Evolutionary conservation across 2,888 invertebrate species (phyloP).

Genomic region (Callyntrura sp.): DNA sequence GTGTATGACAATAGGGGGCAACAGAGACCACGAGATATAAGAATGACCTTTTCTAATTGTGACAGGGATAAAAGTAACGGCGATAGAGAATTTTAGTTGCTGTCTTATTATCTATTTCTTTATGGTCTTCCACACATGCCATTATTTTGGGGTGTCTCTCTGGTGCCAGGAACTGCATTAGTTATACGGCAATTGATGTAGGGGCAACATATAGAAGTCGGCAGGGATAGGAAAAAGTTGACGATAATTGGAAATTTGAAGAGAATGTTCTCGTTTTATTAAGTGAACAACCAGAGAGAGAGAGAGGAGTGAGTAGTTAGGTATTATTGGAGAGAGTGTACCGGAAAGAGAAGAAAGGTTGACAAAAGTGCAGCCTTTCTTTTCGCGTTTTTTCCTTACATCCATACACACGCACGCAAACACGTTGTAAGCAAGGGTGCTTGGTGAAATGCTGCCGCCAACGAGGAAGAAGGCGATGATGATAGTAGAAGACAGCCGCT

Average conservation of each 20-base stretch:
- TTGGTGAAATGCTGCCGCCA: no score
- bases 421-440: no score
- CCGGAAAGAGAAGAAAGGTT: slow-evolving; percentile 25
- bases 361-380: slow-evolving; percentile 39
- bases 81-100: no score
- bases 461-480: slow-evolving; percentile 14
- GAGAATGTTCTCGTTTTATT: no score
- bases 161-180: no score
- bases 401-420: no score
- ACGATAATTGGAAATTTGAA: slow-evolving; percentile 35
- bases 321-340: background rate
- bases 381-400: slow-evolving; percentile 33
- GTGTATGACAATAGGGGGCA: background rate
- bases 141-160: no score
- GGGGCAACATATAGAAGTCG: background rate
- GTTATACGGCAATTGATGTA: no score
- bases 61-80: no score
- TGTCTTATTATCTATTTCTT: background rate
- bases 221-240: background rate
- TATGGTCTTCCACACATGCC: background rate
- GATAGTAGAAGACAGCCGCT: background rate
- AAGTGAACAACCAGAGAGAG: background rate
- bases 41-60: slow-evolving; percentile 8
- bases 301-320: background rate
- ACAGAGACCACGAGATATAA: background rate